phyloP scores from a whole-genome alignment of 1,140 invertebrate species.

The Tetramorium simillimum region DNA sequence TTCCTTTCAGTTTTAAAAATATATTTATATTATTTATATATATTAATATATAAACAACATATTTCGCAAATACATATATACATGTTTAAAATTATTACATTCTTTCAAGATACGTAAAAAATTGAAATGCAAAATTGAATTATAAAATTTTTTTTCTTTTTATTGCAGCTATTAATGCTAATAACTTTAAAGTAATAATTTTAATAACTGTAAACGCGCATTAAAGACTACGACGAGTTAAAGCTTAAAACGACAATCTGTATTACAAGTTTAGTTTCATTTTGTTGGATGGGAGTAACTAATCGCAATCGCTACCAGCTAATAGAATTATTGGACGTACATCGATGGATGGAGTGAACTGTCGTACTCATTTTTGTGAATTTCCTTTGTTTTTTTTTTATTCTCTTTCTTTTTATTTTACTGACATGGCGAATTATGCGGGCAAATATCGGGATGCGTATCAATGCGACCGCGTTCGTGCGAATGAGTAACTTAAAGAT shows the following conservation, averaged over 20 bases:
- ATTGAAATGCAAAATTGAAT: neutral
- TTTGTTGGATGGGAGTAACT: neutral
- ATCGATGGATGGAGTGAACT: conserved; percentile 11
- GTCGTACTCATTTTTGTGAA: conserved; percentile 26
- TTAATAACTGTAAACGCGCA: neutral
- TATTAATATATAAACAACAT: neutral
- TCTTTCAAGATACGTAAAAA: neutral
- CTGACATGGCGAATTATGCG: conserved; percentile 81
- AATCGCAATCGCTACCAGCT: neutral
- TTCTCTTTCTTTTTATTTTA: conserved; percentile 75
- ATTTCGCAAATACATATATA: neutral
- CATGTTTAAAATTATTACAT: neutral
- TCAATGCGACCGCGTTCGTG: conserved; percentile 70
- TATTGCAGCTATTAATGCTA: neutral
- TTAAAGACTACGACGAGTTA: neutral
- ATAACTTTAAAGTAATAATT: neutral
- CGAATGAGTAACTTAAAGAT: conserved; percentile 71
- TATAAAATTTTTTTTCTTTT: neutral
- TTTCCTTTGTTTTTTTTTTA: conserved; percentile 59
- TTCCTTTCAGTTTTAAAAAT: no score
- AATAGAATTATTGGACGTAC: neutral
- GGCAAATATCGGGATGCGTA: conserved; percentile 80
- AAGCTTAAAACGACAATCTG: neutral
- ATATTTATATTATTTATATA: neutral
- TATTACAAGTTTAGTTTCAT: neutral